phyloP scores from a whole-genome alignment of 2,888 invertebrate genomes.

The Callosobruchus maculatus region DNA sequence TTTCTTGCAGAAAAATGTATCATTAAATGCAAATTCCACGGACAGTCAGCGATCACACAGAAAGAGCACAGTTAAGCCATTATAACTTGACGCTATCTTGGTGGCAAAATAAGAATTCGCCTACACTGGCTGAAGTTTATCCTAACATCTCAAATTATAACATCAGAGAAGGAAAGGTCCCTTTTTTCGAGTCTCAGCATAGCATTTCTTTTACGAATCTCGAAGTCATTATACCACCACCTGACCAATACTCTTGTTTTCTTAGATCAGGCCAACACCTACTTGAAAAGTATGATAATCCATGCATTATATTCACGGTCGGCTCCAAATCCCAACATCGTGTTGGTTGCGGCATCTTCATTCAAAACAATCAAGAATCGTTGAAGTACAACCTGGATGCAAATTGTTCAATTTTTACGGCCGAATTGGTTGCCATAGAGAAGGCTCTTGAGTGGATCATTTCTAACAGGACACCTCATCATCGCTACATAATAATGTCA shows the following conservation, averaged over 20 bases:
- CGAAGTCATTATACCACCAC: no score
- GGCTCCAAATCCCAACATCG: slow-evolving; percentile 2
- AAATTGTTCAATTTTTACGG: background rate
- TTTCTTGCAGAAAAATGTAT: background rate
- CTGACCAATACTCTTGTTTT: no score
- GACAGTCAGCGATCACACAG: background rate
- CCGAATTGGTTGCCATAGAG: slow-evolving; percentile 2
- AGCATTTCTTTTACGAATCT: no score
- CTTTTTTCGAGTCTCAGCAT: no score
- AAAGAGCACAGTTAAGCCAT: background rate
- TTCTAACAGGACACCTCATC: no score
- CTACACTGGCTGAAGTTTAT: background rate
- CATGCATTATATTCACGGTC: background rate
- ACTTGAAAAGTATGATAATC: no score
- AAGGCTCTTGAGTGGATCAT: background rate
- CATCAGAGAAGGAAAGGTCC: no score
- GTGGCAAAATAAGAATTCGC: background rate
- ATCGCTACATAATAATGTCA: no score
- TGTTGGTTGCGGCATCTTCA: background rate
- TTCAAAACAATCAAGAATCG: background rate
- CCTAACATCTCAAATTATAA: no score
- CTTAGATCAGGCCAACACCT: no score
- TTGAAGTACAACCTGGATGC: background rate
- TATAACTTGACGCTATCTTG: background rate
- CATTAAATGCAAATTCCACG: background rate